phyloP scores from a whole-genome alignment of 2,797 vertebrate genomes.

The Paratrypauchen microcephalus region DNA sequence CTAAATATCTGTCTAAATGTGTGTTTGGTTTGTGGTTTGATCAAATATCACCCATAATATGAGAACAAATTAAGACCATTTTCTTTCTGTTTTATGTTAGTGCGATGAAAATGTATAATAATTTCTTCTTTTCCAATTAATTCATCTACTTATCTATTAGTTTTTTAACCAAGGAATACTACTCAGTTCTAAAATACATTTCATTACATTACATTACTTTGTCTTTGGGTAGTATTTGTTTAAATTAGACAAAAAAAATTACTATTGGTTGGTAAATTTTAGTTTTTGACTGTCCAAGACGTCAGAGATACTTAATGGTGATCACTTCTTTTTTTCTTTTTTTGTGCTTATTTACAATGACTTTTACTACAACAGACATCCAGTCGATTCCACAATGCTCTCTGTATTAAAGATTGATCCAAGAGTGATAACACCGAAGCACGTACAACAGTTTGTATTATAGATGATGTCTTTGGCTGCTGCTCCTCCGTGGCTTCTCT shows the following conservation, averaged over 20 bases:
- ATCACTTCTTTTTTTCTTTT: not conserved
- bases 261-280: not conserved
- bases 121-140: no score
- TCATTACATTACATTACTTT: no score
- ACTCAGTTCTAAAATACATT: no score
- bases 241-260: no score
- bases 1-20: not conserved
- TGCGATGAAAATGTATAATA: not conserved
- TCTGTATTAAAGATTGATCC: constrained; percentile 46
- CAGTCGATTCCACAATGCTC: not conserved
- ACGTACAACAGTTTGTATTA: constrained; percentile 45
- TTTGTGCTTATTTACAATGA: not conserved
- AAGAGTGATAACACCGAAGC: constrained; percentile 34
- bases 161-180: no score
- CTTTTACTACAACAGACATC: not conserved
- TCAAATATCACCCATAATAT: no score
- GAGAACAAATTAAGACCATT: not conserved
- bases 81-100: not conserved
- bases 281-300: not conserved
- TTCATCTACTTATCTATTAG: no score
- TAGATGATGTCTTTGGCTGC: constrained; percentile 39
- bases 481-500: constrained; percentile 29
- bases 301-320: not conserved
- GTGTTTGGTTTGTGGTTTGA: not conserved
- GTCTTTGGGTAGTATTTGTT: no score